Conservation (phyloP, 2,797 vertebrate species). For the Periophthalmus magnuspinnatus region DNA sequence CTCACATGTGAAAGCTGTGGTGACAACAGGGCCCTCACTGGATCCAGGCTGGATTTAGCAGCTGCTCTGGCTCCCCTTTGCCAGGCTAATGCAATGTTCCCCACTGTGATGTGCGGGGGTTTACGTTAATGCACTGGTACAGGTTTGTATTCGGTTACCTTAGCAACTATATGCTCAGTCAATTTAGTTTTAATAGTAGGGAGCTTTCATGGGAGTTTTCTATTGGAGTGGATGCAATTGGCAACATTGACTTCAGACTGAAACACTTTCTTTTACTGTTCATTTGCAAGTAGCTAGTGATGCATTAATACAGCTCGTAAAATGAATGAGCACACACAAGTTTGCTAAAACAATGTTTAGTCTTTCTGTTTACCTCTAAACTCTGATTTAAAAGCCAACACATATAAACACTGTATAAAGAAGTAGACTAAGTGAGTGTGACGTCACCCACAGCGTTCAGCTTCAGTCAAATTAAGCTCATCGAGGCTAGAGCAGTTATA, state of each 20-base stretch:
- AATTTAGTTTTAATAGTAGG: not conserved
- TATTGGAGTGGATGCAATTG: not conserved
- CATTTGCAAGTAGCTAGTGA: not conserved
- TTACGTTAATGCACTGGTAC: not conserved
- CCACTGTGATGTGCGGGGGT: not conserved
- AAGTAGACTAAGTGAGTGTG: too few relatives aligned
- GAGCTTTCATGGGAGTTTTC: not conserved
- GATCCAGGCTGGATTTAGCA: conserved; percentile 4
- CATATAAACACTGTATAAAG: too few relatives aligned
- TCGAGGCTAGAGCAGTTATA: too few relatives aligned
- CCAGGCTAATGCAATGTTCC: not conserved
- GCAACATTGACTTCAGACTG: not conserved
- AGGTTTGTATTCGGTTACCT: not conserved
- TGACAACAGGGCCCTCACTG: not conserved
- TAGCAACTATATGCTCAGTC: not conserved
- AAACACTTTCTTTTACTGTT: not conserved
- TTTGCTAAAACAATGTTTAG: too few relatives aligned
- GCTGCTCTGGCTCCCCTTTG: not conserved
- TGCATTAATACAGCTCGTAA: not conserved
- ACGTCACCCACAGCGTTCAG: too few relatives aligned
- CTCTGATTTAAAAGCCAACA: too few relatives aligned
- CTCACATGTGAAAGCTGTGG: conserved; percentile 1
- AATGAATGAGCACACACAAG: too few relatives aligned
- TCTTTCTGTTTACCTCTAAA: too few relatives aligned
- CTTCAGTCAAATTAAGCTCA: too few relatives aligned